Base-by-base conservation (phyloP, 2,797 vertebrate species). In the Periparus ater region DNA sequence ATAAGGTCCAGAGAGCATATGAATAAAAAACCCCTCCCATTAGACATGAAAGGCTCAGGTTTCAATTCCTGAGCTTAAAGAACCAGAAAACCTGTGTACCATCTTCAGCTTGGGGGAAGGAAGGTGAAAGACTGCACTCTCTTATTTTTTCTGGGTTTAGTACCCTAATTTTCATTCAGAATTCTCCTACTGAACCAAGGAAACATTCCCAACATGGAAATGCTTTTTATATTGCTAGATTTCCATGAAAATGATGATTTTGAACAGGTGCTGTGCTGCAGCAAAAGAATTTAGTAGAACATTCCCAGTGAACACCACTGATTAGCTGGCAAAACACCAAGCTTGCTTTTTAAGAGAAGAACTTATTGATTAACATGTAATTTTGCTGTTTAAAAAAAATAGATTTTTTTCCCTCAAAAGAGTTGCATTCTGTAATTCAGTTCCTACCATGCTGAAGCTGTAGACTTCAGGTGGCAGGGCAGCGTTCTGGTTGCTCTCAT, bases 241-340 rank as follows among this genome's bases (percentile, higher is more conserved):
- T 83, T 82, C 68, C 32, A 30, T 50, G 30, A 83, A 85, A 85
- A 53, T n/a, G 2, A 32, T 61, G 22, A 14, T 42, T 92, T 89
- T 85, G 72, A 83, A 85, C 17, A 93, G 45, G 75, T 80, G 66
- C 42, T 50, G 14, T 47, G 25, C 38, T 5, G 7, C 27, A 92
- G 74, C 29, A 92, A 80, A 89, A 65, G 3, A 32, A 44, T 74
- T 91, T 87, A 6, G 48, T 74, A 53, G 60, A 78, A 71, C 1
- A 1, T 34, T 76, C 40, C 32, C 27, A 68, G 42, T 67, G 38
- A 89, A 53, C 25, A 44, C 13, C 25, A 70, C 50, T 68, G 72
- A 85, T 88, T 67, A 91, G 50, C n/a, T 92, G 68, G 81, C 84
- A 97, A 80, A 95, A 83, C 40, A 74, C 32, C 75, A 92, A 77